Evolutionary conservation across 2,888 invertebrate species (phyloP).

Genomic region (Timema podura): DNA sequence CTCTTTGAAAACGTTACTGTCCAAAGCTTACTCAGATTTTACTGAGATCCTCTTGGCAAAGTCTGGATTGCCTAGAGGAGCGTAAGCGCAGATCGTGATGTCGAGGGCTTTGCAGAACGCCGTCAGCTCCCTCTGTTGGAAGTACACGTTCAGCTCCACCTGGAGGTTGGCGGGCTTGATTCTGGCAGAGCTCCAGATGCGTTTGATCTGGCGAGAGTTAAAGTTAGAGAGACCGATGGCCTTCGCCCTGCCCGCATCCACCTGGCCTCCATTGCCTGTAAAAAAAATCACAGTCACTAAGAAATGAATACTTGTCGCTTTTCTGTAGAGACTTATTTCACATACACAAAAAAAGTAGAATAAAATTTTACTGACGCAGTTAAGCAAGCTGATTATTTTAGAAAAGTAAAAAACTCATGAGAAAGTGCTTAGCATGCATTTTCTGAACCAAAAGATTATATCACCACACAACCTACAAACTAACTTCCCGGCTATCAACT

Average conservation of each 20-base stretch:
- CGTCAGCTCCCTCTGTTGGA: conserved; percentile 43
- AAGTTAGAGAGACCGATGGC: conserved; percentile 85
- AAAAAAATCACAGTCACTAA: conserved; percentile 20
- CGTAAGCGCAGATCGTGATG: conserved; percentile 38
- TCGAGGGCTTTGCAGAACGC: conserved; percentile 41
- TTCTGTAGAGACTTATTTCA: too few species aligned
- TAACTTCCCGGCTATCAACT: too few species aligned
- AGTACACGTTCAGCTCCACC: conserved; percentile 50
- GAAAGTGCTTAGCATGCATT: too few species aligned
- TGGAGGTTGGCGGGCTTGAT: conserved; percentile 62
- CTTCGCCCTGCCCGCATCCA: conserved; percentile 63
- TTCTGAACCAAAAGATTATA: too few species aligned
- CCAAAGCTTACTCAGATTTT: too few species aligned
- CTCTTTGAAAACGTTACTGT: too few species aligned
- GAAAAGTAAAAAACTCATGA: too few species aligned
- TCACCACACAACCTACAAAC: too few species aligned
- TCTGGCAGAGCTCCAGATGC: conserved; percentile 56
- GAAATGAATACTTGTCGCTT: too few species aligned
- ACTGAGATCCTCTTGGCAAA: neutral
- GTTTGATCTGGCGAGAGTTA: conserved; percentile 65
- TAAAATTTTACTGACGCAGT: too few species aligned
- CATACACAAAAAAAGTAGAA: too few species aligned
- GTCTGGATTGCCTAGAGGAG: conserved; percentile 36
- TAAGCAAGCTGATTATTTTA: too few species aligned
- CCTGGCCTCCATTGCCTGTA: conserved; percentile 64